Conservation (phyloP, 2,888 invertebrate genomes). For the Callyntrura guangdongensis region DNA sequence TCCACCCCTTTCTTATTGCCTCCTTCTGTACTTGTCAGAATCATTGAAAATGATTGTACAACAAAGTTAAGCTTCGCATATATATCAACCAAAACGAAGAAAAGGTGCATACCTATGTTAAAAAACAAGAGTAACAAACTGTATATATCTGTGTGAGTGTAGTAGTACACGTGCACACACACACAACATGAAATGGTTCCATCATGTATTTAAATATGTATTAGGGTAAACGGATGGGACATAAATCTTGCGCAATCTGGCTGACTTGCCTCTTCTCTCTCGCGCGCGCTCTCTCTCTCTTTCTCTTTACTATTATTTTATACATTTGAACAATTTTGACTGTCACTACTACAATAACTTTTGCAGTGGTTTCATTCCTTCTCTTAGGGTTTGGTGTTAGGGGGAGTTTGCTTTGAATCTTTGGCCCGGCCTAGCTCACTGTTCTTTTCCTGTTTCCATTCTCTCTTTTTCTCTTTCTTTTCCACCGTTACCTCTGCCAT, state of each 20-base stretch:
- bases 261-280: slow-evolving; percentile 42
- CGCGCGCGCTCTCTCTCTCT: not conserved
- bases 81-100: no score
- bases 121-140: no score
- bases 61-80: not conserved
- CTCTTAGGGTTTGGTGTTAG: not conserved
- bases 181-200: not conserved
- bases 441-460: slow-evolving; percentile 40
- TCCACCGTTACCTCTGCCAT: not conserved
- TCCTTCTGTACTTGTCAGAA: slow-evolving; percentile 31
- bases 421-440: slow-evolving; percentile 25
- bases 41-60: slow-evolving; percentile 24
- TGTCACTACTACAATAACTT: slow-evolving; percentile 60
- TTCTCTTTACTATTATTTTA: not conserved
- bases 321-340: slow-evolving; percentile 42
- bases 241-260: slow-evolving; percentile 78
- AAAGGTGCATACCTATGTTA: not conserved
- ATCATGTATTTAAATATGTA: slow-evolving; percentile 41
- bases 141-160: no score
- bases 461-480: slow-evolving; percentile 17
- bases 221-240: slow-evolving; percentile 51
- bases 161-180: not conserved
- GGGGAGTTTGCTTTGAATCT: not conserved
- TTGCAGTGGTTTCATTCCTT: slow-evolving; percentile 51
- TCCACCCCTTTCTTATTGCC: slow-evolving; percentile 46